phyloP scores from a whole-genome alignment of 2,113 vertebrate species.

The Sardina pilchardus region DNA sequence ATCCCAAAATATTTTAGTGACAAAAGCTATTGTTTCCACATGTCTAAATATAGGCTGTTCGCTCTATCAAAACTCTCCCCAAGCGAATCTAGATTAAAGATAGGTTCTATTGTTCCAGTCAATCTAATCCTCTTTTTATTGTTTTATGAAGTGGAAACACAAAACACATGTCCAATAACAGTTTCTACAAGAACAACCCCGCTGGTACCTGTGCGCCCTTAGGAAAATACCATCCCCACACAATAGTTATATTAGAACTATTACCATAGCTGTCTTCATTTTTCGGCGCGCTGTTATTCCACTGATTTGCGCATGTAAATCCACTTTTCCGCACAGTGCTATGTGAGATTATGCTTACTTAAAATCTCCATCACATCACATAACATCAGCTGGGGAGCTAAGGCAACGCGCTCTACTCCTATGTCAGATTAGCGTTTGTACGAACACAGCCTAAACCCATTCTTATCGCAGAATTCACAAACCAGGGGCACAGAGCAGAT shows the following conservation, averaged over 20 bases:
- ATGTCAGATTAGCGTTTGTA: conserved; percentile 64
- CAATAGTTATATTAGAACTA: conserved; percentile 35
- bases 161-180: not conserved
- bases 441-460: conserved; percentile 69
- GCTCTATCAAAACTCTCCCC: not conserved
- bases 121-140: conserved; percentile 11
- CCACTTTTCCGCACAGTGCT: conserved; percentile 68
- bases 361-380: conserved; percentile 29
- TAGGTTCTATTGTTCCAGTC: not conserved
- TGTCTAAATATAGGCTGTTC: not conserved
- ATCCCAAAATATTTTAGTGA: not conserved
- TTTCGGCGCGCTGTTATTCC: conserved; percentile 73
- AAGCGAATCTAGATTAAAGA: not conserved
- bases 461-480: conserved; percentile 48
- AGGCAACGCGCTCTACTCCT: conserved; percentile 39
- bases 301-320: conserved; percentile 68
- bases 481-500: conserved; percentile 75
- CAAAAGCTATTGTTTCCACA: not conserved
- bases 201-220: not conserved
- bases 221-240: not conserved
- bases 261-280: conserved; percentile 95
- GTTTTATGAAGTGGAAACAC: not conserved
- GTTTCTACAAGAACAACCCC: conserved; percentile 1
- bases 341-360: conserved; percentile 39
- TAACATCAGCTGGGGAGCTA: conserved; percentile 15